Evolutionary conservation across 1,140 invertebrate species (phyloP).

Genomic region (Sarcophaga bullata): DNA sequence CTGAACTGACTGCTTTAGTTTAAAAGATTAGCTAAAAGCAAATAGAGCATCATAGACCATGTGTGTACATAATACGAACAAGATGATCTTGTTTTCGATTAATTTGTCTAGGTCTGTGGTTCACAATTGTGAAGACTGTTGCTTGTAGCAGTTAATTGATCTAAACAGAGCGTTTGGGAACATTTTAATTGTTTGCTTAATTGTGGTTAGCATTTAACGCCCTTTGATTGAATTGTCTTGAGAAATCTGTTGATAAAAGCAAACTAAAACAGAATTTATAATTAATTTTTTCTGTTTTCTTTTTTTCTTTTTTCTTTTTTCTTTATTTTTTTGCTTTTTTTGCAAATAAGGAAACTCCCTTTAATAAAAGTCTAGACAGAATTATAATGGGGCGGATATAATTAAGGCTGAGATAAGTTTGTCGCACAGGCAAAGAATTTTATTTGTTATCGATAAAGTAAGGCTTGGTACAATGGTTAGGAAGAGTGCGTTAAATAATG

Average conservation of each 20-base stretch:
- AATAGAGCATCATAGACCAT: background rate
- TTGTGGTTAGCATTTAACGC: background rate
- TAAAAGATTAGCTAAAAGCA: constrained; percentile 19
- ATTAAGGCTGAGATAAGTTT: no score
- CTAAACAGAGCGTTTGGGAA: background rate
- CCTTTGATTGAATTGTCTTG: constrained; percentile 33
- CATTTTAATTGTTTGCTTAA: constrained; percentile 12
- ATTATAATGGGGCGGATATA: no score
- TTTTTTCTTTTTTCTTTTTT: no score
- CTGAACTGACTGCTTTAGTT: background rate
- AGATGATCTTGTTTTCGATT: background rate
- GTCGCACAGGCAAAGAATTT: no score
- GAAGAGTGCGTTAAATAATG: no score
- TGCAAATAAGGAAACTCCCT: no score
- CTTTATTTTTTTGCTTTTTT: no score
- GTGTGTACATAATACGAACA: background rate
- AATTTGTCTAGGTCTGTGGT: background rate
- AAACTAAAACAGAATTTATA: no score
- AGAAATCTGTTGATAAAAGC: background rate
- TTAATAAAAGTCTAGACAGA: no score
- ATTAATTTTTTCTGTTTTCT: no score
- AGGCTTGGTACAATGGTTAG: no score
- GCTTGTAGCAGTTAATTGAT: background rate
- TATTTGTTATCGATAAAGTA: no score
- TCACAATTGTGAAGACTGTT: background rate